Percentiles rank a stretch among this genome's conserved stretches.
Conservation (phyloP, 2,797 vertebrate genomes). For the Malacoctenus gilli region DNA sequence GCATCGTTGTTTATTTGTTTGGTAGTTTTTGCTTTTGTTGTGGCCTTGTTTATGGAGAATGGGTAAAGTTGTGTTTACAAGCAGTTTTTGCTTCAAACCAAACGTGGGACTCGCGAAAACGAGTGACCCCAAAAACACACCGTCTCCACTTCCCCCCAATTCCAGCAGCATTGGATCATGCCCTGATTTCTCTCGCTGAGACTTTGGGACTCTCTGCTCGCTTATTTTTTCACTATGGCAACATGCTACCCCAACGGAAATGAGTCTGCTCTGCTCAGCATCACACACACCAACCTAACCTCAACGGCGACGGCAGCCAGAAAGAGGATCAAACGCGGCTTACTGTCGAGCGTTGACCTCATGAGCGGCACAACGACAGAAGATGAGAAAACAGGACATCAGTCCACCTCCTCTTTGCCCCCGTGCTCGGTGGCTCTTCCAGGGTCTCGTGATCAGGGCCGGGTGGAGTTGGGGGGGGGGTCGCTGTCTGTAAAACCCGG, state of each 20-base stretch:
- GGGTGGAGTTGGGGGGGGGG: conserved; percentile 7
- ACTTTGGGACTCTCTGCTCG: conserved; percentile 55
- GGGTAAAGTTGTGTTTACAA: no score
- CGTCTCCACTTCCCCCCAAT: conserved; percentile 28
- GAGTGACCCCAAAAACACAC: conserved; percentile 21
- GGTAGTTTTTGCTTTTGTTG: no score
- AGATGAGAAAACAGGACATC: conserved; percentile 26
- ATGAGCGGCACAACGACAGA: conserved; percentile 48
- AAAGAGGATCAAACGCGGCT: conserved; percentile 67
- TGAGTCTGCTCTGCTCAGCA: conserved; percentile 68
- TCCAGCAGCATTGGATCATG: conserved; percentile 70
- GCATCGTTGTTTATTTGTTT: no score
- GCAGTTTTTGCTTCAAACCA: not conserved
- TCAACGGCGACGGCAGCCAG: conserved; percentile 54
- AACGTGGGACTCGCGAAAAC: conserved; percentile 8
- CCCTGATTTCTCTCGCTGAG: conserved; percentile 64
- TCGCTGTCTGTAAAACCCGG: no score
- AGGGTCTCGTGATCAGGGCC: not conserved
- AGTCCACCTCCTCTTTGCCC: conserved; percentile 26
- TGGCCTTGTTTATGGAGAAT: no score
- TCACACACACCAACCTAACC: conserved; percentile 67
- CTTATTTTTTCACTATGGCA: conserved; percentile 76
- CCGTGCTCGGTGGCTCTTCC: conserved; percentile 6
- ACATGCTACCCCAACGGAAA: conserved; percentile 70
- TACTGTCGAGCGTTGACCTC: conserved; percentile 50